Percentiles rank a stretch among this genome's conserved stretches.
Conservation (phyloP, 2,797 vertebrate genomes). For the Rhabdomys pumilio region DNA sequence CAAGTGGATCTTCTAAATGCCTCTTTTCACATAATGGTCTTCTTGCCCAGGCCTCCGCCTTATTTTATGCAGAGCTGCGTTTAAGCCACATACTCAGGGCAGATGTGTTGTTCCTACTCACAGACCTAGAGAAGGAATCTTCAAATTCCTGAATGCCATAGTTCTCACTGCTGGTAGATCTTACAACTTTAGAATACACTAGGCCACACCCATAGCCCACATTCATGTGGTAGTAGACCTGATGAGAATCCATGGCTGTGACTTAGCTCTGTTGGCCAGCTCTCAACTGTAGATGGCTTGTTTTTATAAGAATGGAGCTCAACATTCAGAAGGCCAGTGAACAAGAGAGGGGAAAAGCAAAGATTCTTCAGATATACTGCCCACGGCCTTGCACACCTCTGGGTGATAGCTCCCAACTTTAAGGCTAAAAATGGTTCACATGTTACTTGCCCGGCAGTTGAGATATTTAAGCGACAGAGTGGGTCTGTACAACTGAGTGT, state of each 20-base stretch:
- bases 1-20: not conserved
- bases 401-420: not conserved
- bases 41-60: not conserved
- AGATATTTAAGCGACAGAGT: not conserved
- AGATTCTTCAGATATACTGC: not conserved
- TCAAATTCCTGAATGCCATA: conserved; percentile 13
- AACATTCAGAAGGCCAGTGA: not conserved
- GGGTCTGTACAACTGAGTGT: not conserved
- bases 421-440: not conserved
- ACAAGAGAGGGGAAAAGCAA: not conserved
- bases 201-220: too few species aligned
- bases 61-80: not conserved
- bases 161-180: not conserved
- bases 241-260: not conserved
- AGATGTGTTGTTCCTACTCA: not conserved
- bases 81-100: not conserved
- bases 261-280: not conserved
- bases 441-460: not conserved
- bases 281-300: not conserved
- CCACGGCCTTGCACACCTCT: not conserved
- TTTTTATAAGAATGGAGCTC: not conserved
- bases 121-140: conserved; percentile 48
- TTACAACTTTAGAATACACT: not conserved
- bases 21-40: not conserved
- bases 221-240: not conserved